Evolutionary conservation across 2,113 vertebrate genomes (phyloP).

Genomic region (Paralichthys olivaceus): DNA sequence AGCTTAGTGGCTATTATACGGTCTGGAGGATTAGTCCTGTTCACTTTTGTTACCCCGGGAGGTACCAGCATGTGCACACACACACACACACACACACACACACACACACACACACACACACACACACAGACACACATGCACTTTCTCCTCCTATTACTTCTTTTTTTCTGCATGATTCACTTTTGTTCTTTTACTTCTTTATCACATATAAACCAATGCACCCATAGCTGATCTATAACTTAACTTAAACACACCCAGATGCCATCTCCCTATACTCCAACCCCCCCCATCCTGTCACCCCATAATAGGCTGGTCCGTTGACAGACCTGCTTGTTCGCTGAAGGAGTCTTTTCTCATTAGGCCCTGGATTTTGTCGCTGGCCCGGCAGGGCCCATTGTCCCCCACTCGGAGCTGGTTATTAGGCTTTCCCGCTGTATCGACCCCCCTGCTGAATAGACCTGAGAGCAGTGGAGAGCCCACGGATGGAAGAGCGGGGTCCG

Average conservation of each 20-base stretch:
- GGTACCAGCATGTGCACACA: conserved; percentile 57
- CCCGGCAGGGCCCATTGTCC: conserved; percentile 79
- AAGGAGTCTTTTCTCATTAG: conserved; percentile 89
- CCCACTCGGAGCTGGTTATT: conserved; percentile 80
- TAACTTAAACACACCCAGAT: conserved; percentile 12
- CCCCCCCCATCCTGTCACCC: conserved; percentile 38
- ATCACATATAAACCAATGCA: conserved; percentile 5
- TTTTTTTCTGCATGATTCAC: neutral
- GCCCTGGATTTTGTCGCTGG: conserved; percentile 68
- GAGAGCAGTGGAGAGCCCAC: conserved; percentile 66
- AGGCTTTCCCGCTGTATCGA: conserved; percentile 47
- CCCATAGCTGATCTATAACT: neutral
- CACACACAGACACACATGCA: conserved; percentile 35
- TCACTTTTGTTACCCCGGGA: conserved; percentile 82
- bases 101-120: conserved; percentile 26
- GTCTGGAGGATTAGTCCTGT: conserved; percentile 86
- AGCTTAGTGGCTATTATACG: conserved; percentile 92
- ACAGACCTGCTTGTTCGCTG: conserved; percentile 78
- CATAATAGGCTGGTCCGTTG: conserved; percentile 80
- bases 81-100: conserved; percentile 4
- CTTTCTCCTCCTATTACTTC: conserved; percentile 36
- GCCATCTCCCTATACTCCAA: neutral
- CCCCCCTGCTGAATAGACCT: conserved; percentile 61
- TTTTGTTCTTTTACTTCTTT: conserved; percentile 40
- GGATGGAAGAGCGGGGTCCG: conserved; percentile 72